These are phyloP conservation scores for Eublepharis macularius DNA, from an alignment of 2,113 vertebrate species.

Conservation along the genomic window DNA sequence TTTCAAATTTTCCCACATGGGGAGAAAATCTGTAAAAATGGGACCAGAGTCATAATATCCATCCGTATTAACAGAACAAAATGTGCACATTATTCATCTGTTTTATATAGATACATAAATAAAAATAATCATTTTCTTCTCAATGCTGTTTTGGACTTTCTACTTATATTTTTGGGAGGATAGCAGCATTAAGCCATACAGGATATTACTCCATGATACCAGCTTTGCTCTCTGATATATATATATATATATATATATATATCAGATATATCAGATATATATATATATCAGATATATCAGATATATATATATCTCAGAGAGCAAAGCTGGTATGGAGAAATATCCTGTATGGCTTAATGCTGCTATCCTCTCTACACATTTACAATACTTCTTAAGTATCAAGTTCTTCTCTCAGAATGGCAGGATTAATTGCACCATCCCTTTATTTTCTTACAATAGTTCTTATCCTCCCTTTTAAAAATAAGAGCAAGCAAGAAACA, in stretches of 20 bases:
- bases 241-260: too few species aligned
- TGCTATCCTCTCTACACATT: not conserved
- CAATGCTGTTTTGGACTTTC: not conserved
- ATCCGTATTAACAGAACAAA: not conserved
- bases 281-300: too few species aligned
- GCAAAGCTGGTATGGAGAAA: not conserved
- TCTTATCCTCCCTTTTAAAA: conserved; percentile 12
- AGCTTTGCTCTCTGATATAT: not conserved
- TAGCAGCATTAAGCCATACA: not conserved
- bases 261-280: too few species aligned
- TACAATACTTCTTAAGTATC: not conserved
- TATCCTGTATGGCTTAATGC: not conserved
- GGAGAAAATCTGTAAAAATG: too few species aligned
- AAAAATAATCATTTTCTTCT: not conserved
- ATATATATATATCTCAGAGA: too few species aligned
- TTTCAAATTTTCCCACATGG: too few species aligned
- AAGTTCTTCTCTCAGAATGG: not conserved
- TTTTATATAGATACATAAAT: too few species aligned
- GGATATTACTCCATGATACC: not conserved
- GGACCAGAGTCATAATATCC: not conserved
- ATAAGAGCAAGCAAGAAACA: not conserved
- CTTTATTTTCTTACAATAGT: conserved; percentile 10
- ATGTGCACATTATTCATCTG: not conserved
- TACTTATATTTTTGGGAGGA: not conserved
- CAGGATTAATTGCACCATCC: not conserved